Evolutionary conservation across 1,140 invertebrate species (phyloP), one percentile per base, ranked within the genome.

Genomic region (Wiebesia pumilae): DNA sequence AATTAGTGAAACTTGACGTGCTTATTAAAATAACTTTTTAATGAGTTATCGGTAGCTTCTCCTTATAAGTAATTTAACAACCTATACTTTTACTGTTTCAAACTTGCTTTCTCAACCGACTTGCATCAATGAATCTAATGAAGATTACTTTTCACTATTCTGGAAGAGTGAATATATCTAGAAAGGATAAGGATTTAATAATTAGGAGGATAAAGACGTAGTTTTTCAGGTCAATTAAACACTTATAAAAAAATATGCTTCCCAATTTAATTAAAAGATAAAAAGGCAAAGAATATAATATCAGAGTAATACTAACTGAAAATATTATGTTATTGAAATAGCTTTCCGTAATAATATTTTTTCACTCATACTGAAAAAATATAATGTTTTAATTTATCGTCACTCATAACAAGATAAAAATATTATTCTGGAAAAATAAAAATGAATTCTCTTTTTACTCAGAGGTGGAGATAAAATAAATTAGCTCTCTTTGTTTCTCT

Each of bases 251-350:
- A 40, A 75, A 75, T 27, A 19, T 43, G 21, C 71, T 75, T 75
- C n/a, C 24, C 71, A 75, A 75, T 75, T 75, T 43, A 75, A 75
- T 75, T 75, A 75, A 75, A 43, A 75, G 6, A 75, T 43, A 40
- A 27, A 40, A 75, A 24, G 9, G 9, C 35, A 69, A 35, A 33
- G 4, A 69, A 69, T 33, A 10, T 69, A 35, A 33, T 69, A 69
- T 35, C 33, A 33, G 14, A 14, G 6, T 3, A 16, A 7, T 16
- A 7, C 12, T 9, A 69, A 16, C 12, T 35, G 21, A 69, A 69
- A 69, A n/a, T 35, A 33, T 69, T 69, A 69, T 21, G 14, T 69
- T 33, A 69, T 35, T 27, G 24, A 24, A 2, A 62, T 10, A 62
- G 14, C 27, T 27, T 62, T 62, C 6, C 24, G 24, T 21, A 14